Evolutionary conservation across 2,888 invertebrate species (phyloP).

Genomic region (Drosophila anomalata): DNA sequence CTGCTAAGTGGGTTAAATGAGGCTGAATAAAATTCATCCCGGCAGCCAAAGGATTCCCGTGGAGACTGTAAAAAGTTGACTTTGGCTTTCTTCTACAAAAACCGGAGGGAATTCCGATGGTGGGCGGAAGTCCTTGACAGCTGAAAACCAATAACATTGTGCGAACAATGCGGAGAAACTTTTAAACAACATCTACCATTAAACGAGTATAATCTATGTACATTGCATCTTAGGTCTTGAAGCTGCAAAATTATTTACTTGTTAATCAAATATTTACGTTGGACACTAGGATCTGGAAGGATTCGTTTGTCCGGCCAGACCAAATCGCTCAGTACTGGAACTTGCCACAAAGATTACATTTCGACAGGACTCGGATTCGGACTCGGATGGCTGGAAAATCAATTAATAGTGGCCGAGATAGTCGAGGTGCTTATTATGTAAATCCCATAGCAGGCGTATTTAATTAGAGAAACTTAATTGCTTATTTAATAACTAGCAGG

Average conservation of each 20-base stretch:
- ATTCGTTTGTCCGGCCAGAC: slow-evolving; percentile 2
- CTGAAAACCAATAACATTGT: slow-evolving; percentile 62
- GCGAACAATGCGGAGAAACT: background rate
- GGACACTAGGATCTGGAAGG: slow-evolving; percentile 20
- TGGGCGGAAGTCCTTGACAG: slow-evolving; percentile 43
- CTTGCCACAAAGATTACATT: background rate
- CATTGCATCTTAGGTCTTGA: background rate
- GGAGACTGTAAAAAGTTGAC: background rate
- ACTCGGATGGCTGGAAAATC: slow-evolving; percentile 8
- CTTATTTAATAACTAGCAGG: slow-evolving; percentile 66
- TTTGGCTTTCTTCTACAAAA: slow-evolving; percentile 15
- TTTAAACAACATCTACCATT: slow-evolving; percentile 18
- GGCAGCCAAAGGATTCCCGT: background rate
- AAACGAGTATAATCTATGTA: background rate
- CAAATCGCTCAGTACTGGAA: background rate
- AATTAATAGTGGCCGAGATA: slow-evolving; percentile 20
- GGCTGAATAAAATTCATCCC: background rate
- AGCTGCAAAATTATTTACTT: background rate
- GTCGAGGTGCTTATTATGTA: slow-evolving; percentile 53
- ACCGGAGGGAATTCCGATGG: slow-evolving; percentile 7
- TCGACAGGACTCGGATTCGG: background rate
- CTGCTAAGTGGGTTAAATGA: background rate
- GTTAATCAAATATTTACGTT: background rate
- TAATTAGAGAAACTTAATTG: slow-evolving; percentile 65
- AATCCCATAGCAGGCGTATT: slow-evolving; percentile 44